A percentile compares a stretch with the other conserved stretches of the same genome.
Conservation (phyloP, 2,113 vertebrate genomes). For the Notothenia rossii region DNA sequence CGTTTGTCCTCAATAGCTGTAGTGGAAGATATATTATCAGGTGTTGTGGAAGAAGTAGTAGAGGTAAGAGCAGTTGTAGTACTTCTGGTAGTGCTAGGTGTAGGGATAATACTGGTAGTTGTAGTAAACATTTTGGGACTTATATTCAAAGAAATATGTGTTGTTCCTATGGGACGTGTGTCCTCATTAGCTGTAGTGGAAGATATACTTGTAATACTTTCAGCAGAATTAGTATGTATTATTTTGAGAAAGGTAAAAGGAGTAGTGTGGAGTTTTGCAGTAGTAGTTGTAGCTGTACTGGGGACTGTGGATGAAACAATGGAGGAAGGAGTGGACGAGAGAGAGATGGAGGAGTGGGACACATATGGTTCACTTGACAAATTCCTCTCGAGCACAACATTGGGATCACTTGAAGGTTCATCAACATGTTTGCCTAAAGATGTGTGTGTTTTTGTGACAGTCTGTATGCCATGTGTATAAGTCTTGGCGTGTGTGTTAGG, state of each 20-base stretch:
- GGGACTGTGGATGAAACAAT: constrained; percentile 11
- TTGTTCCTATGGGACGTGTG: constrained; percentile 15
- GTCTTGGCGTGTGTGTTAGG: constrained; percentile 15
- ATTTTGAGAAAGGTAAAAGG: constrained; percentile 31
- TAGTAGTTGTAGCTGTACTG: constrained; percentile 7
- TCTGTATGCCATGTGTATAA: constrained; percentile 41
- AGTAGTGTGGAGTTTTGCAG: constrained; percentile 45
- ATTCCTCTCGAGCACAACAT: constrained; percentile 52
- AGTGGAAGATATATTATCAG: constrained; percentile 16
- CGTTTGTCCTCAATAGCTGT: constrained; percentile 14
- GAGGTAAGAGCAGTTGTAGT: constrained; percentile 22
- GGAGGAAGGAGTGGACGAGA: constrained; percentile 4
- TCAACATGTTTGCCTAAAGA: constrained; percentile 42
- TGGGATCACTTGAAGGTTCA: constrained; percentile 45
- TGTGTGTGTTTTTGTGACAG: constrained; percentile 44
- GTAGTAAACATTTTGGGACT: constrained; percentile 15
- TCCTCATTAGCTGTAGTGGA: constrained; percentile 12
- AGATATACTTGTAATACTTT: constrained; percentile 26
- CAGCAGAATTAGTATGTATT: constrained; percentile 1
- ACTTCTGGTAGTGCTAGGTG: constrained; percentile 18
- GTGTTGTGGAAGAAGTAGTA: constrained; percentile 10
- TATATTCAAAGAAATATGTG: constrained; percentile 18
- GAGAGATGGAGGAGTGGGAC: constrained; percentile 32
- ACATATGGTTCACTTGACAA: constrained; percentile 36
- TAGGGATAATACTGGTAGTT: constrained; percentile 25